phyloP scores from a whole-genome alignment of 2,888 invertebrate genomes.

The Melieria crassipennis region DNA sequence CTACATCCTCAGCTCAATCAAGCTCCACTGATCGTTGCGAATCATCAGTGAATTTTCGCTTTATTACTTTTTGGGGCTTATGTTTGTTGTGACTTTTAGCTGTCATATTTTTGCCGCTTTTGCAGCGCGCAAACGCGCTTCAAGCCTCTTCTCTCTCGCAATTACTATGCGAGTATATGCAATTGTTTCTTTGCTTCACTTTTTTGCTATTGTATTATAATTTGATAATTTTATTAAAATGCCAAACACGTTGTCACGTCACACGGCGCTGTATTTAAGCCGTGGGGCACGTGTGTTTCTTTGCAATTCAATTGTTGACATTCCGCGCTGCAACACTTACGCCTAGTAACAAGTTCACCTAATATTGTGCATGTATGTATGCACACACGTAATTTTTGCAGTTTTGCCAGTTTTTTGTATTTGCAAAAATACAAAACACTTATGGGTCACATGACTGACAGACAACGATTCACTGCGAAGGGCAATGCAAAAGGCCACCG shows the following conservation, averaged over 20 bases:
- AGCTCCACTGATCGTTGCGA: no score
- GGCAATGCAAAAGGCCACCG: no score
- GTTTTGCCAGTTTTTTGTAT: neutral
- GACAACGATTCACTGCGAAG: no score
- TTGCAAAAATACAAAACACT: neutral
- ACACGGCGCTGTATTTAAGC: constrained; percentile 19
- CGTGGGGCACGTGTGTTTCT: constrained; percentile 23
- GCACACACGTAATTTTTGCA: neutral
- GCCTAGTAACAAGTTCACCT: neutral
- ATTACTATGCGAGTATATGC: no score
- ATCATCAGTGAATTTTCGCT: no score
- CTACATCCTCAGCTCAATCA: no score
- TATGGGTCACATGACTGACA: no score
- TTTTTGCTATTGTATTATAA: neutral
- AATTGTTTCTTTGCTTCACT: neutral
- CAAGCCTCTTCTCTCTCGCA: no score
- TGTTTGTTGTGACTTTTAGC: no score
- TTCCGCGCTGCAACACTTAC: neutral
- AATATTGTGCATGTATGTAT: neutral
- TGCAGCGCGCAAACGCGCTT: no score
- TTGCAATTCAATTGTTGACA: constrained; percentile 20
- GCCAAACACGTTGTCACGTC: constrained; percentile 24
- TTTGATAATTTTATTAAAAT: neutral
- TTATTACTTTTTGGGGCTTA: no score
- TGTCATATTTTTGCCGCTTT: no score